Evolutionary conservation across 2,113 vertebrate genomes (phyloP).

Genomic region (Orthonyx spaldingii): DNA sequence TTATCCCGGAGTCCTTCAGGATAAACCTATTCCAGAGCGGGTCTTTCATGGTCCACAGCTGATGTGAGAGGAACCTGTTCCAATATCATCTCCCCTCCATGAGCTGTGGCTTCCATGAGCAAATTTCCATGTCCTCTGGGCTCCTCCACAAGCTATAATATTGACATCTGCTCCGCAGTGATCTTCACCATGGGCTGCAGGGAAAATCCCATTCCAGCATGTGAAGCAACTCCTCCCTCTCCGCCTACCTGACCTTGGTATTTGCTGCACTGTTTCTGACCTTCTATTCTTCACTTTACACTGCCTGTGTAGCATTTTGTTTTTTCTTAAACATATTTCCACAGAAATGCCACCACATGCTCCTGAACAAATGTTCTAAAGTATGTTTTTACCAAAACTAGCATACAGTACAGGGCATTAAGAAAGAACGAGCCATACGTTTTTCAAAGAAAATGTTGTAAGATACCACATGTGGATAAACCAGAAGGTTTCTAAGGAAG

Average conservation of each 20-base stretch:
- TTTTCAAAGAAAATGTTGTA: not conserved
- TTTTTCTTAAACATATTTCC: not conserved
- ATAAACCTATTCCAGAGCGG: not conserved
- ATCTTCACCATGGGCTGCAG: not conserved
- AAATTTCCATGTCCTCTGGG: not conserved
- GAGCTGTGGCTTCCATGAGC: fast-evolving
- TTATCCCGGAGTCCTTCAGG: not conserved
- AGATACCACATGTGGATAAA: not conserved
- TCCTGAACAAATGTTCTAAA: not conserved
- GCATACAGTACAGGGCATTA: not conserved
- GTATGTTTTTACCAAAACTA: not conserved
- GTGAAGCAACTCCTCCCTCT: not conserved
- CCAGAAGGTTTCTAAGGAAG: not conserved
- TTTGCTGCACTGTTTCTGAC: not conserved
- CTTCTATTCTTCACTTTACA: not conserved
- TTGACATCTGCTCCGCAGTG: not conserved
- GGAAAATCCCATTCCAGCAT: not conserved
- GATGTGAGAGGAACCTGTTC: not conserved
- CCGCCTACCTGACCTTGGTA: not conserved
- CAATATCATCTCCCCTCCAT: not conserved
- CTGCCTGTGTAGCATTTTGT: not conserved
- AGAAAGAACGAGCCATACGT: not conserved
- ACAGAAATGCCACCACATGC: not conserved
- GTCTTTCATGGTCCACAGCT: not conserved
- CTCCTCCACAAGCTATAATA: not conserved